These are phyloP conservation scores for Notarius lentiginosus DNA, from an alignment of 2,113 vertebrate species.

Conservation along the genomic window DNA sequence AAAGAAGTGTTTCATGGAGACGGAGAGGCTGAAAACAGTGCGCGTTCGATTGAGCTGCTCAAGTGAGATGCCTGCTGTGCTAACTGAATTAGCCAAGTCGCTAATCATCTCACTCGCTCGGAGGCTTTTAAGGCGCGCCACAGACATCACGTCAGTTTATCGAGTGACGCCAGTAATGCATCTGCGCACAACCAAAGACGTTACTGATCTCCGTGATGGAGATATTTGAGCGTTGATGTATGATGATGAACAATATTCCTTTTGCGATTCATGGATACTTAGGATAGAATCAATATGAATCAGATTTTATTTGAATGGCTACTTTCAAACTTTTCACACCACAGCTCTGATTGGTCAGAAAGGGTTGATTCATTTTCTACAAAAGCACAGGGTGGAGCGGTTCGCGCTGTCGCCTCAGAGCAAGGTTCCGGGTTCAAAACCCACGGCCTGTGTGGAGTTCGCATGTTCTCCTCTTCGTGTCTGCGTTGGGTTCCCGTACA, in stretches of 20 bases:
- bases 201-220: not conserved
- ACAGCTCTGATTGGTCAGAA: too few species aligned
- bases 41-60: conserved; percentile 2
- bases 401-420: too few species aligned
- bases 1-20: conserved; percentile 22
- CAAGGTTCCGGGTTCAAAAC: too few species aligned
- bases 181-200: not conserved
- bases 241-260: not conserved
- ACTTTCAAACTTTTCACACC: too few species aligned
- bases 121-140: conserved; percentile 32
- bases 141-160: conserved; percentile 44
- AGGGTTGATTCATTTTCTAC: too few species aligned
- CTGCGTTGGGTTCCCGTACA: too few species aligned
- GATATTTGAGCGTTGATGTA: not conserved
- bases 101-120: conserved; percentile 13
- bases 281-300: too few species aligned
- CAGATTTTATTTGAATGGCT: too few species aligned
- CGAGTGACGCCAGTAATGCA: not conserved
- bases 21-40: conserved; percentile 22
- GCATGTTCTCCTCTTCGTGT: too few species aligned
- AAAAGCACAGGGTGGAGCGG: too few species aligned
- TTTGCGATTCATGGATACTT: too few species aligned
- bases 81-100: conserved; percentile 45
- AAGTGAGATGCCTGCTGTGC: conserved; percentile 9
- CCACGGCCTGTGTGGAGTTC: too few species aligned